Evolutionary conservation across 2,797 vertebrate genomes (phyloP), one percentile per base, ranked within the genome.

Genomic region (Chaetodon trifasciatus): DNA sequence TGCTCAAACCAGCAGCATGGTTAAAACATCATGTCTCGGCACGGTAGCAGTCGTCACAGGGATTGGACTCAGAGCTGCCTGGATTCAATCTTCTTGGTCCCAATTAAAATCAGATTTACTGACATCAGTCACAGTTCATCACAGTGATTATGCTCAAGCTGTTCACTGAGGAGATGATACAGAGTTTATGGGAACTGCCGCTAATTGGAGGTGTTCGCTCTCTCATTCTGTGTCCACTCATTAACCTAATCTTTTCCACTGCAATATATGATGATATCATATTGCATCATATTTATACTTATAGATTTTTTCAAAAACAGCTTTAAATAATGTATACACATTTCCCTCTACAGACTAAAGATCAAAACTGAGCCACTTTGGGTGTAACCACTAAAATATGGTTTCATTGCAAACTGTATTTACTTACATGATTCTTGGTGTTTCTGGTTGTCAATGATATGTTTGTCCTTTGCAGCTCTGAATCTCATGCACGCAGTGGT

Each of bases 31-130:
- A 19, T 50, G 61, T 72, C 83, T 87, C 84, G 49, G 74, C 52
- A 39, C 17, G 73, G 70, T 23, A 53, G 77, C 61, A 68, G 72
- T 78, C 75, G 50, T 88, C 70, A 58, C 66, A 35, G 62, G 86
- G 88, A 86, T 87, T 88, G 84, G 76, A 87, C 39, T 37, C 58
- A 40, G 83, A 65, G 69, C 80, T 73, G 88, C 80, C 65, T 80
- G 94, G 75, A 95, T 95, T 96, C 94, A 95, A 92, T 96, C 94
- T 94, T 94, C 92, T 91, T 86, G 93, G 92, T 90, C 92, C 95
- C 93, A 94, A 96, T 96, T 96, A 96, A 95, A 94, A 89, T 86
- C 95, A 94, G 96, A 97, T 96, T 96, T 95, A 91, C 90, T 83
- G 94, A 91, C 95, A 96, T 96, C 95, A 96, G 93, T 96, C 95